Conservation (phyloP, 2,113 vertebrate genomes). For the Poicephalus gulielmi region DNA sequence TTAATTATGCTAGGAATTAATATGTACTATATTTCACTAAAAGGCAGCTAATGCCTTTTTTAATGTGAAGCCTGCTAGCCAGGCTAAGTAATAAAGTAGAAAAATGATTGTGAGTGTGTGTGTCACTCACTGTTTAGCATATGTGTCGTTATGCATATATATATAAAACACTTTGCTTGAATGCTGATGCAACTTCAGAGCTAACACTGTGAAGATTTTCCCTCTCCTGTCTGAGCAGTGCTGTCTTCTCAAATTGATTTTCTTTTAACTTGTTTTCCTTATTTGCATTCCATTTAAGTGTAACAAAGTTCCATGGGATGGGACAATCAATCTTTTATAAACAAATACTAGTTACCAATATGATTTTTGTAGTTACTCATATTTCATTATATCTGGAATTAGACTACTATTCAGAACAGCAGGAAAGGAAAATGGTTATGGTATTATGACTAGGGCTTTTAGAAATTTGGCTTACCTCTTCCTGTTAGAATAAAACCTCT, state of each 20-base stretch:
- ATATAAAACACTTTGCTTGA: neutral
- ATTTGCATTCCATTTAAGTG: neutral
- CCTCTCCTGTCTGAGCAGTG: neutral
- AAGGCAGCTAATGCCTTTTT: neutral
- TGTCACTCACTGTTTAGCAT: fast-evolving
- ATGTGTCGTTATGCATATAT: neutral
- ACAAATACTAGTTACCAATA: neutral
- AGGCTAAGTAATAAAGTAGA: neutral
- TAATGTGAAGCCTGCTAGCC: neutral
- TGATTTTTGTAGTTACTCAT: neutral
- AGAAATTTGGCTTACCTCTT: conserved; percentile 29
- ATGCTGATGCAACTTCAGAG: neutral
- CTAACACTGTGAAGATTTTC: neutral
- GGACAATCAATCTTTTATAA: neutral
- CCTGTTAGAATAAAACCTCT: neutral
- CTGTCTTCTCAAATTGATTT: neutral
- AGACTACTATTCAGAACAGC: neutral
- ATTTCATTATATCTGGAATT: neutral
- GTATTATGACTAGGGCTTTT: neutral
- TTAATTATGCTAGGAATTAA: neutral
- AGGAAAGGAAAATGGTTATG: neutral
- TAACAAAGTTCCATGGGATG: neutral
- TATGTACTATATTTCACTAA: neutral
- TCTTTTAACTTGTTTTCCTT: neutral
- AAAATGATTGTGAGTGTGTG: neutral